phyloP scores from a whole-genome alignment of 92 coral and sea anemone species.

The Epizoanthus rinbou region DNA sequence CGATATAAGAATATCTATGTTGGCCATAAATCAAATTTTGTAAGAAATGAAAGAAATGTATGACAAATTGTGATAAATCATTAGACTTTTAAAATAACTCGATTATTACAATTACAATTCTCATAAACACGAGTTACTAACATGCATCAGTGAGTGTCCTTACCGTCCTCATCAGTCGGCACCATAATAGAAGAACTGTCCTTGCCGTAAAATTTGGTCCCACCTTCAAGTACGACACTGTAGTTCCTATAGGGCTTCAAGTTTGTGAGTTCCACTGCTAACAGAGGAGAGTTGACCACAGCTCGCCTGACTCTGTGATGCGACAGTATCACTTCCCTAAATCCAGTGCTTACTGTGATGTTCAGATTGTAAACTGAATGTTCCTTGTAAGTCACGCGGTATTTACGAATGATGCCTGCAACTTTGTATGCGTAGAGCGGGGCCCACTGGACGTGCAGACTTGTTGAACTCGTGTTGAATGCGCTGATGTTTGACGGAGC shows the following conservation, averaged over 20 bases:
- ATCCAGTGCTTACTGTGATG: constrained; percentile 1
- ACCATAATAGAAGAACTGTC: constrained; percentile 52
- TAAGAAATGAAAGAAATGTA: too few species aligned
- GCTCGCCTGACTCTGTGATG: constrained; percentile 14
- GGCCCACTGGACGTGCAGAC: constrained; percentile 67
- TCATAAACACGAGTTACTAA: neutral
- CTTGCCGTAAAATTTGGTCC: constrained; percentile 67
- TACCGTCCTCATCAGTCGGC: constrained; percentile 78
- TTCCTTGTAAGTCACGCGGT: constrained; percentile 53
- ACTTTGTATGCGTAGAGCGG: constrained; percentile 54
- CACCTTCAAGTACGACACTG: constrained; percentile 62
- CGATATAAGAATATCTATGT: too few species aligned
- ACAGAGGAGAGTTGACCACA: constrained; percentile 36
- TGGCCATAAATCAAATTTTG: too few species aligned
- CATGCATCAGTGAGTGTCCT: constrained; percentile 11
- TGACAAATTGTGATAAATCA: too few species aligned
- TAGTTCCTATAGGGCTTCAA: constrained; percentile 71
- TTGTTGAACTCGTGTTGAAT: constrained; percentile 68
- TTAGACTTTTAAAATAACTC: too few species aligned
- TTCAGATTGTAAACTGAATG: neutral
- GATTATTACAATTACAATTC: too few species aligned
- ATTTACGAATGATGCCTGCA: constrained; percentile 75
- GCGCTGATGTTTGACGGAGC: constrained; percentile 68
- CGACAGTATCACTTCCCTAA: neutral
- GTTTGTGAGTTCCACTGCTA: constrained; percentile 53